Conservation (phyloP, 2,888 invertebrate genomes). For the Melinaea menophilus region DNA sequence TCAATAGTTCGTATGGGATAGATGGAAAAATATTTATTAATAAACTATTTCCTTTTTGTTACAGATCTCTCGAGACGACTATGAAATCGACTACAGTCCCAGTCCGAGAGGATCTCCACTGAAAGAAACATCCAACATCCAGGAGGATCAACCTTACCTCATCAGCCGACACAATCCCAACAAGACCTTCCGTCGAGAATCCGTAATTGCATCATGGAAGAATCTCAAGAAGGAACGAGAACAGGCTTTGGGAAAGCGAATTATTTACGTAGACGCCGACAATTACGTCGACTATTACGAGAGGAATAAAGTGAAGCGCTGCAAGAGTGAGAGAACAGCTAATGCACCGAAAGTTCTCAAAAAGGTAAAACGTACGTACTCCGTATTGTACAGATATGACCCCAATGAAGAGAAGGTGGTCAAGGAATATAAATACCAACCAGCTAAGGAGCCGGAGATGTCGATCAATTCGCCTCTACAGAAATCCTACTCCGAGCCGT, state of each 20-base stretch:
- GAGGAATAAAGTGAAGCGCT: slow-evolving; percentile 67
- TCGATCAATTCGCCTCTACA: slow-evolving; percentile 45
- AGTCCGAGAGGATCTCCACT: slow-evolving; percentile 68
- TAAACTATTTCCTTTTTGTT: slow-evolving; percentile 43
- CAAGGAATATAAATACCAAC: slow-evolving; percentile 70
- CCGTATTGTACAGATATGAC: slow-evolving; percentile 69
- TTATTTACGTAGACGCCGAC: slow-evolving; percentile 67
- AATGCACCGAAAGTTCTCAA: slow-evolving; percentile 54
- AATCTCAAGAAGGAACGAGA: slow-evolving; percentile 72
- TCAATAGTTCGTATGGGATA: not conserved
- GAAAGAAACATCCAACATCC: slow-evolving; percentile 70
- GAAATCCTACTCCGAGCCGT: slow-evolving; percentile 66
- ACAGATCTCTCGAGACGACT: slow-evolving; percentile 72
- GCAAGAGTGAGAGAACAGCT: slow-evolving; percentile 67
- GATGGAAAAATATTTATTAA: slow-evolving; percentile 14
- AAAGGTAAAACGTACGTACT: slow-evolving; percentile 70
- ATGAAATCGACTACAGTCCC: slow-evolving; percentile 65
- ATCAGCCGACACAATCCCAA: slow-evolving; percentile 75
- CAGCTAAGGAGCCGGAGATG: slow-evolving; percentile 50
- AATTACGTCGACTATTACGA: slow-evolving; percentile 69
- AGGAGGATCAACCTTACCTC: slow-evolving; percentile 61
- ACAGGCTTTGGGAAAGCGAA: slow-evolving; percentile 66
- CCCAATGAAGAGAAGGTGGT: slow-evolving; percentile 68
- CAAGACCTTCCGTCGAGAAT: slow-evolving; percentile 71
- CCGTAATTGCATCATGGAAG: slow-evolving; percentile 74